These are phyloP conservation scores for Chinchilla lanigera DNA, from an alignment of 2,113 vertebrate genomes.

Conservation along the genomic window DNA sequence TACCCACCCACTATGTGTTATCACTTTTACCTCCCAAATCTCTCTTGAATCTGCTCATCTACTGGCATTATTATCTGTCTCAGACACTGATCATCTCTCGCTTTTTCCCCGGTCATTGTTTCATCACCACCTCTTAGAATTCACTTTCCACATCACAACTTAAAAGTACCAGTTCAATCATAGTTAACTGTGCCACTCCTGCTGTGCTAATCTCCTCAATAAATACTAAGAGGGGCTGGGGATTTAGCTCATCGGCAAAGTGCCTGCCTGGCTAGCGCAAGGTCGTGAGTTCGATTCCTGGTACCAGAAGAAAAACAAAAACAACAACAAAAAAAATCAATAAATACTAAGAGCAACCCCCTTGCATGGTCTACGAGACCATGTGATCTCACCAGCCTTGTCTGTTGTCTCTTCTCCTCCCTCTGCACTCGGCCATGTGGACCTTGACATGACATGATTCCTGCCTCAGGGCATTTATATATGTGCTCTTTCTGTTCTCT, in stretches of 20 bases:
- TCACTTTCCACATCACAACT: neutral
- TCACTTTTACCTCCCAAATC: neutral
- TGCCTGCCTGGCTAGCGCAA: no score
- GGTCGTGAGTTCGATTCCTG: no score
- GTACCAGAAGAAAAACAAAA: no score
- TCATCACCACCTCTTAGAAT: neutral
- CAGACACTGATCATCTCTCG: neutral
- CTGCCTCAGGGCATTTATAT: neutral
- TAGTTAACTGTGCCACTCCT: neutral
- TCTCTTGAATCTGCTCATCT: conserved; percentile 10
- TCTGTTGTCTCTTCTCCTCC: neutral
- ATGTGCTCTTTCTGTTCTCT: neutral
- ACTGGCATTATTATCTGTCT: neutral
- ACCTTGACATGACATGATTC: neutral
- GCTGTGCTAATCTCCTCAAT: neutral
- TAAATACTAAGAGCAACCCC: neutral
- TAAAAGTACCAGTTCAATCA: neutral
- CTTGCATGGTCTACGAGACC: neutral
- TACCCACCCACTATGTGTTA: neutral
- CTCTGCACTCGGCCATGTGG: neutral
- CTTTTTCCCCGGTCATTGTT: neutral
- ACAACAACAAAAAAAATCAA: no score
- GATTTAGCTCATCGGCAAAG: no score
- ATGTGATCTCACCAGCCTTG: no score
- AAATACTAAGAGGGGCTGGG: neutral